Base-by-base conservation (phyloP, 1,140 invertebrate species). In the Cylas formicarius region DNA sequence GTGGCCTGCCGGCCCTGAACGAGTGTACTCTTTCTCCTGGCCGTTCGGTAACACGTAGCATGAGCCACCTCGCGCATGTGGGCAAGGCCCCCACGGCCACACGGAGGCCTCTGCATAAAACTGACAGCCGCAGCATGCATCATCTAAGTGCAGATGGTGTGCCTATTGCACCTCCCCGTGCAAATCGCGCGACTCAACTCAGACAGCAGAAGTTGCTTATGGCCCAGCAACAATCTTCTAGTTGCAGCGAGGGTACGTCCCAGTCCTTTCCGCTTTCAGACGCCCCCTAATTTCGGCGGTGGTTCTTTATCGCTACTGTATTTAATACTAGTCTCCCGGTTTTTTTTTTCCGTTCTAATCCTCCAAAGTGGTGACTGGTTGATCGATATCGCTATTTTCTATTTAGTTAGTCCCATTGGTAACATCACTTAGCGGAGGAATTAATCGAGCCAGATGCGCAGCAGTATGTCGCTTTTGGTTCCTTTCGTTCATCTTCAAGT, bases 101-200 rank as follows among this genome's bases (percentile, higher is more conserved):
- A 28, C 44, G 57, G 37, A 56, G 55, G 36, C 58, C 53, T 13
- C 39, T 64, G 24, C 59, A 47, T 33, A 64, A 63, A 44, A 43
- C 61, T 26, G 61, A 64, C 44, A 64, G 62, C 44, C 74, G 78
- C 62, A 81, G 78, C 70, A 79, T 80, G 77, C 78, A 76, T 58
- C 76, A 79, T 56, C 67, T 80, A 58, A 76, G 73, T 61, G 72
- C 58, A 27, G 61, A 56, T 43, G 54, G 38, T 14, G 4, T 13
- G 11, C 53, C 56, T 28, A 40, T 61, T 11, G 51, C 56, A 24
- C 47, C 57, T 23, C 63, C 63, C 19, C 56, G 63, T 19, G 60
- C 60, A 18, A 66, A 62, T 10, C 53, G 62, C 32, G 60, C 63
- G 18, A 55, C 62, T 31, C 59, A 63, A 46, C 50, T 66, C 33